A percentile compares a stretch with the other conserved stretches of the same genome.
phyloP scores from a whole-genome alignment of 2,113 vertebrate genomes.

The Neolamprologus sp. region DNA sequence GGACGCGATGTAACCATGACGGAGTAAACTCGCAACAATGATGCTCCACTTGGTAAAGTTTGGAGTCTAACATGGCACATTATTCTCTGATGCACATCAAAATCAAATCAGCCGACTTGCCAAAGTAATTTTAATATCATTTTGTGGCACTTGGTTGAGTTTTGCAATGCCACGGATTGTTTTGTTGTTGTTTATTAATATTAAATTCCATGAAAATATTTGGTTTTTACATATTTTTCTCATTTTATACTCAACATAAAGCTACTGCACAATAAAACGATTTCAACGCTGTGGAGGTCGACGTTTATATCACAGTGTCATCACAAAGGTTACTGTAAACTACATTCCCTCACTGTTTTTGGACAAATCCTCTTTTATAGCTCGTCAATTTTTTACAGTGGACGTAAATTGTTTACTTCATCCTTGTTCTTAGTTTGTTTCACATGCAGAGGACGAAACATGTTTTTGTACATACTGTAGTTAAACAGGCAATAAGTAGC shows the following conservation, averaged over 20 bases:
- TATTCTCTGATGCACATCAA: slow-evolving; percentile 64
- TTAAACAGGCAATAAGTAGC: slow-evolving; percentile 49
- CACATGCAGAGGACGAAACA: background rate
- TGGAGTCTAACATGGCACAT: slow-evolving; percentile 57
- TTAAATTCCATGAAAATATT: background rate
- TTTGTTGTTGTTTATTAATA: background rate
- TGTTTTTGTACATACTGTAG: slow-evolving; percentile 56
- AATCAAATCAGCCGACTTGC: slow-evolving; percentile 57
- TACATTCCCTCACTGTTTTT: slow-evolving; percentile 32
- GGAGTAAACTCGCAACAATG: slow-evolving; percentile 5
- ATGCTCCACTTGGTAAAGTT: slow-evolving; percentile 13
- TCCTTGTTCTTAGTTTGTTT: slow-evolving; percentile 12
- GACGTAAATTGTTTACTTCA: slow-evolving; percentile 25
- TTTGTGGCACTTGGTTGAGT: slow-evolving; percentile 24
- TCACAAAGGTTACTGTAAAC: slow-evolving; percentile 28
- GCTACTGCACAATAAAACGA: background rate
- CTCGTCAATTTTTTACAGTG: slow-evolving; percentile 48
- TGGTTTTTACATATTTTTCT: background rate
- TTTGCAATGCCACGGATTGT: slow-evolving; percentile 16
- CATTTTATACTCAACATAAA: background rate
- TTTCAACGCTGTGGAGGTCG: slow-evolving; percentile 38
- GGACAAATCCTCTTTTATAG: slow-evolving; percentile 53
- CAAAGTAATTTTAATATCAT: slow-evolving; percentile 62
- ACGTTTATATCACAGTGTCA: slow-evolving; percentile 10
- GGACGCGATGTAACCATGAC: background rate